phyloP scores from a whole-genome alignment of 2,888 invertebrate species.

The Prenolepis imparis region DNA sequence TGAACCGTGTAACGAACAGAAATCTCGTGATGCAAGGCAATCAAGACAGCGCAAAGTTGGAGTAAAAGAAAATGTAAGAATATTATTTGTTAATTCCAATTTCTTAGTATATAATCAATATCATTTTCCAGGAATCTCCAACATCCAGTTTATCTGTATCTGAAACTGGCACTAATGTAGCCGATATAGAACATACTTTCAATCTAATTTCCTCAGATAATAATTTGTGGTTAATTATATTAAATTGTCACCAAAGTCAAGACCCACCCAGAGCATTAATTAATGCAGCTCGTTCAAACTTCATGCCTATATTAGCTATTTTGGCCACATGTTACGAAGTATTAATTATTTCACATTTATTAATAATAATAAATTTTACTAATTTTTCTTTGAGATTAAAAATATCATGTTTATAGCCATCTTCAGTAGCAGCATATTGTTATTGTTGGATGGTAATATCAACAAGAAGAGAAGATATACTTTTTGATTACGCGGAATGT shows the following conservation, averaged over 20 bases:
- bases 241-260: constrained; percentile 90
- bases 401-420: constrained; percentile 74
- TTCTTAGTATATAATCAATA: constrained; percentile 19
- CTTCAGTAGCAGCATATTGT: constrained; percentile 80
- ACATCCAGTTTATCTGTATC: constrained; percentile 48
- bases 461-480: constrained; percentile 69
- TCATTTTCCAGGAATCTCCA: constrained; percentile 57
- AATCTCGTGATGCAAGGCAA: constrained; percentile 84
- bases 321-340: constrained; percentile 91
- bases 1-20: constrained; percentile 58
- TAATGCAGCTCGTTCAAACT: constrained; percentile 88
- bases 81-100: constrained; percentile 4
- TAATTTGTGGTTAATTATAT: constrained; percentile 89
- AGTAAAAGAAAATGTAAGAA: constrained; percentile 73
- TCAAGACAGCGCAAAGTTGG: constrained; percentile 83
- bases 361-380: not conserved
- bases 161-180: constrained; percentile 50
- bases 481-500: constrained; percentile 76
- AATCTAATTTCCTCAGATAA: constrained; percentile 87
- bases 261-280: constrained; percentile 90
- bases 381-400: not conserved
- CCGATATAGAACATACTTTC: constrained; percentile 78
- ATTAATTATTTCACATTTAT: constrained; percentile 39
- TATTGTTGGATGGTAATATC: constrained; percentile 83
- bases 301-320: constrained; percentile 89